Conservation (phyloP, 2,113 vertebrate species). For the Melanerpes formicivorus region DNA sequence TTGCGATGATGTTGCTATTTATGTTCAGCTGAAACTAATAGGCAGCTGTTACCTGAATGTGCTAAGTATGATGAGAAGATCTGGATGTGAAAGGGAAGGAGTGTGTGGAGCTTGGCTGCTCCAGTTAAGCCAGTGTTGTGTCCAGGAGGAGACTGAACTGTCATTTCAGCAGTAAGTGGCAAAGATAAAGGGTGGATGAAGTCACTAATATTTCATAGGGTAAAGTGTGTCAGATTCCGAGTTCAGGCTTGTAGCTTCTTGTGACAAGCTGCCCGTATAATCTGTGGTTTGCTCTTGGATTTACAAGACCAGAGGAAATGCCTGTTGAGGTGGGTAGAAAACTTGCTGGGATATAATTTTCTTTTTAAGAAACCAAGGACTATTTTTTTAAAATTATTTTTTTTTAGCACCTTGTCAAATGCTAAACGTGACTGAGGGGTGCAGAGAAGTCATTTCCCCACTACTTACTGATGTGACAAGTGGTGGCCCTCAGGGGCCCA, state of each 20-base stretch:
- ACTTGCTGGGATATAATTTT: not conserved
- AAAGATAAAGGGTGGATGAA: not conserved
- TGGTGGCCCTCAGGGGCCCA: too few relatives aligned
- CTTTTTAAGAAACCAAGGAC: not conserved
- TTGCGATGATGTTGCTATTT: too few relatives aligned
- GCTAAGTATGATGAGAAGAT: rapidly evolving
- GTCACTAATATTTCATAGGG: rapidly evolving
- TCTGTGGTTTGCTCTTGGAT: rapidly evolving
- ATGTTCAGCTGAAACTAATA: too few relatives aligned
- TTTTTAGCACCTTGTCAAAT: not conserved
- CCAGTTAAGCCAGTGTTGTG: rapidly evolving
- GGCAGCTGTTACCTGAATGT: too few relatives aligned
- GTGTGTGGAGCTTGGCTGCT: rapidly evolving
- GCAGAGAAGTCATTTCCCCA: not conserved
- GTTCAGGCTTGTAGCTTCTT: not conserved
- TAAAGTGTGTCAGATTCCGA: rapidly evolving
- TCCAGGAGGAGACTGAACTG: not conserved
- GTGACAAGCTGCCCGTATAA: not conserved
- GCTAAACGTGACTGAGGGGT: not conserved
- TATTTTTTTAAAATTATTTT: too few relatives aligned
- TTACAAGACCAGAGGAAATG: not conserved
- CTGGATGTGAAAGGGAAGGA: not conserved
- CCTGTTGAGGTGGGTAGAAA: not conserved
- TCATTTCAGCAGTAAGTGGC: not conserved
- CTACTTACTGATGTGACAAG: too few relatives aligned